These are phyloP conservation scores for Stichodactyla mertensii DNA, from an alignment of 64 coral and sea anemone genomes.

Conservation along the genomic window DNA sequence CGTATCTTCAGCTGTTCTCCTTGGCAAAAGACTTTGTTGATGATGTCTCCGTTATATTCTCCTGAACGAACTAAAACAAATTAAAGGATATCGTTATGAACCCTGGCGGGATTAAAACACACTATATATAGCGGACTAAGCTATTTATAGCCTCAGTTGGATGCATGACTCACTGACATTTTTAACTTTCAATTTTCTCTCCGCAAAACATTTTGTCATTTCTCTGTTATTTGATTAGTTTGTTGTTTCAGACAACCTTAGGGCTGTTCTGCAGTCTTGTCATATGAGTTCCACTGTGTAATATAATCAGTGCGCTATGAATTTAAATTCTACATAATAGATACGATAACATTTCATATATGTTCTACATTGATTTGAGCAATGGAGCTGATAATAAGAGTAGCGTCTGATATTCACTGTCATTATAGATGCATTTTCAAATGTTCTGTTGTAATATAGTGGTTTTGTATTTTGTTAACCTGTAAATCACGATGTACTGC, in stretches of 20 bases:
- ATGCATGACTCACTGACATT: neutral
- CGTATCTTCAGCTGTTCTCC: slow-evolving; percentile 4
- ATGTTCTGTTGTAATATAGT: neutral
- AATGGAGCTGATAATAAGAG: too few species aligned
- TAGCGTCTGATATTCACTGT: neutral
- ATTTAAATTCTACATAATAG: too few species aligned
- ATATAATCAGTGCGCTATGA: too few species aligned
- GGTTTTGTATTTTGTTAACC: neutral
- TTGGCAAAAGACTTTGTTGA: slow-evolving; percentile 18
- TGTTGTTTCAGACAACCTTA: too few species aligned
- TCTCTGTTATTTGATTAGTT: neutral
- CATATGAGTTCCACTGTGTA: too few species aligned
- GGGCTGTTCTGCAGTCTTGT: too few species aligned
- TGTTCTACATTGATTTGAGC: too few species aligned
- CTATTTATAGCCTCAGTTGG: neutral
- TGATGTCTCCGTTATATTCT: neutral
- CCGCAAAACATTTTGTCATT: neutral
- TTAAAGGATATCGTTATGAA: too few species aligned
- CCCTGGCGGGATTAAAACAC: too few species aligned
- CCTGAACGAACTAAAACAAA: neutral
- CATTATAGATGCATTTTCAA: neutral
- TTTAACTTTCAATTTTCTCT: neutral
- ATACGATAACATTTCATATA: too few species aligned
- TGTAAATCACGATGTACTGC: neutral
- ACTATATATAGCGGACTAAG: too few species aligned